Evolutionary conservation across 2,797 vertebrate species (phyloP).

Genomic region (Brachyalestes nurse): DNA sequence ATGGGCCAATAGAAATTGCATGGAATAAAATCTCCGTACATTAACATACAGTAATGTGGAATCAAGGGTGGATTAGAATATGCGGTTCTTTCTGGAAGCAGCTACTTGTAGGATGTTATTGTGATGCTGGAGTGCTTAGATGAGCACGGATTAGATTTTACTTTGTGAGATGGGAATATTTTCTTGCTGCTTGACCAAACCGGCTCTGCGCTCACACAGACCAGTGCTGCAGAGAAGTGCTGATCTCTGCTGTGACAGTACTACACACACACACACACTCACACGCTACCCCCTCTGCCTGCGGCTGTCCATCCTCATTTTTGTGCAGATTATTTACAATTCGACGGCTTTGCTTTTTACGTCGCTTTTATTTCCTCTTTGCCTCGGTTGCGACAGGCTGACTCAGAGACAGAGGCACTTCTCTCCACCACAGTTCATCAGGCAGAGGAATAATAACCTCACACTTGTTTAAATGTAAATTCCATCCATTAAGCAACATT

Average conservation of each 20-base stretch:
- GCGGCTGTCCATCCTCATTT: constrained; percentile 35
- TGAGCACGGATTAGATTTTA: constrained; percentile 1
- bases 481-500: neutral
- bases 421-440: neutral
- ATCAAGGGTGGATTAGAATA: neutral
- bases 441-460: neutral
- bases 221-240: constrained; percentile 26
- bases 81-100: neutral
- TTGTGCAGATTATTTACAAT: constrained; percentile 44
- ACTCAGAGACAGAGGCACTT: neutral
- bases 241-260: constrained; percentile 36
- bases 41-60: neutral
- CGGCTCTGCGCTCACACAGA: neutral
- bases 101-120: neutral
- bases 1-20: neutral
- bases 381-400: constrained; percentile 1
- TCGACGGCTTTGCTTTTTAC: constrained; percentile 43
- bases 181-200: constrained; percentile 31
- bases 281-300: neutral
- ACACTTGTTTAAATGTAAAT: neutral
- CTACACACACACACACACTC: neutral
- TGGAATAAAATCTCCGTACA: neutral
- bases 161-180: constrained; percentile 3
- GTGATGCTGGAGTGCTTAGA: neutral
- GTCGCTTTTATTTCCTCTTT: constrained; percentile 32